Base-by-base conservation (phyloP, 2,113 vertebrate genomes). In the Eulemur rufifrons region DNA sequence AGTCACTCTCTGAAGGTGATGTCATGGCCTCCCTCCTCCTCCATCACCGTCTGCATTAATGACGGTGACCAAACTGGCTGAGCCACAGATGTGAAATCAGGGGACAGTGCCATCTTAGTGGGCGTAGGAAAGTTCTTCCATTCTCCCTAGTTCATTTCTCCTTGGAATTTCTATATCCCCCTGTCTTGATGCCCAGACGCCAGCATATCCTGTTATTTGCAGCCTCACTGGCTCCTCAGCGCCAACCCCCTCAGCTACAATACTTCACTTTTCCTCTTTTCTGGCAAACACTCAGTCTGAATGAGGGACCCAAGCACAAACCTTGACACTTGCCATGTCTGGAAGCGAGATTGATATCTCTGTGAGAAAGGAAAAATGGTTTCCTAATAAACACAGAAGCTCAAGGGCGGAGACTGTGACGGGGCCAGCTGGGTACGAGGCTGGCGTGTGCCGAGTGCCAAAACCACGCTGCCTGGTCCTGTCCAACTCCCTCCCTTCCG, bases 291-390 rank as follows among this genome's bases (percentile, higher is more conserved):
- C 42, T 94, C 52, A 20, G 50, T 89, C 86, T 87, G 87, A 92
- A 92, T 20, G 83, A 93, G 86, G 94, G 89, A 92, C 90, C 74
- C 84, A 96, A 76, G 85, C 97, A 92, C 54, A 96, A 97, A 96
- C 96, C 91, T 83, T 96, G 97, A 95, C 93, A 95, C 91, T 92
- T 25, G 83, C 89, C 86, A 68, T 89, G 86, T 97, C 96, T 97
- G 86, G 96, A 85, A 94, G 96, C 64, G n/a, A 95, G 97, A 97
- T 97, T 89, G 32, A 76, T 97, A 97, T 97, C 97, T 95, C 96
- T 78, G 83, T 97, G 96, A 95, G 97, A 97, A 97, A 97, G 95
- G 82, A 96, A 96, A 94, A 93, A 93, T 42, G 76, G 54, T 90
- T 96, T 97, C 95, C 95, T 96, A 89, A 94, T 45, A 86, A 71